Evolutionary conservation across 2,113 vertebrate genomes (phyloP).

Genomic region (Uria aalge): DNA sequence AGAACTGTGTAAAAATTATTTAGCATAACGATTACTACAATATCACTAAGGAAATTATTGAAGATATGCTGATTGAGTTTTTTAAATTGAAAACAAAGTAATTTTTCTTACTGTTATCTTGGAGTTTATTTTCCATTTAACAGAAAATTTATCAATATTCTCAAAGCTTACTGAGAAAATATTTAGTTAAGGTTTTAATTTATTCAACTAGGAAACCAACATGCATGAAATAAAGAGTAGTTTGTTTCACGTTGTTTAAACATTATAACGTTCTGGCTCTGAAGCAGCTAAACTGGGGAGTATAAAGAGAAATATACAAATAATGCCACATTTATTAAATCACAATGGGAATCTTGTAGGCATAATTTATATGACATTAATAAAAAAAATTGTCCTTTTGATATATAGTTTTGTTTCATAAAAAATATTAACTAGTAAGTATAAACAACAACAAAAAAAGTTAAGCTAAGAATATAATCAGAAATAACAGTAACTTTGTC

Average conservation of each 20-base stretch:
- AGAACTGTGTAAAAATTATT: background rate
- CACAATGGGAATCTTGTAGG: background rate
- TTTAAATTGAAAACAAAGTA: background rate
- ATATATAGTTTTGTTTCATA: background rate
- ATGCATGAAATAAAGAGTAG: background rate
- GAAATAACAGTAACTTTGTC: background rate
- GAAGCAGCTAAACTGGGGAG: background rate
- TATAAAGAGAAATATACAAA: background rate
- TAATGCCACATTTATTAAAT: background rate
- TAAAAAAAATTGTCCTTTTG: accelerated
- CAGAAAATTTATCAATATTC: background rate
- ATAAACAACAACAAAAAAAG: background rate
- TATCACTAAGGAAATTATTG: background rate
- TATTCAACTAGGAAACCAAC: background rate
- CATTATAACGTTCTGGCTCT: background rate
- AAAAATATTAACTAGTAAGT: background rate
- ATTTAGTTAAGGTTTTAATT: background rate
- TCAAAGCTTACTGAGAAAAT: background rate
- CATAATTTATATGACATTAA: background rate
- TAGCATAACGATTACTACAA: background rate
- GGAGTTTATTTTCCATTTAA: background rate
- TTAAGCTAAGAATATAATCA: background rate
- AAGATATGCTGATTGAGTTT: background rate
- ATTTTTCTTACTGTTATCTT: background rate
- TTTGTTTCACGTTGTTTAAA: background rate